Evolutionary conservation across 2,113 vertebrate species (phyloP).

Genomic region (Uria lomvia): DNA sequence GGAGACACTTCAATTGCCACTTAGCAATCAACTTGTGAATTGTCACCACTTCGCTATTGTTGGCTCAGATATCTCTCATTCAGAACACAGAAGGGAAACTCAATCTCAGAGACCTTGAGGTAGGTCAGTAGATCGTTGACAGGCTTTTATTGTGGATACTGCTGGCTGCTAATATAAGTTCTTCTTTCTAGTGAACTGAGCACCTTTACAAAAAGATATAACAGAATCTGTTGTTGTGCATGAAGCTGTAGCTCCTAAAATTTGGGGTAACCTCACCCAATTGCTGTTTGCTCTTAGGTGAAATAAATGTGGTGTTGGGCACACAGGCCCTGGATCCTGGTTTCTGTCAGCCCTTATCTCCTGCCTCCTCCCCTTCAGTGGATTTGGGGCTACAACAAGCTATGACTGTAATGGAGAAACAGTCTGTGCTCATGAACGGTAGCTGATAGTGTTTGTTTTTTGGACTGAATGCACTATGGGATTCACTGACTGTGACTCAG

Average conservation of each 20-base stretch:
- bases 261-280: neutral
- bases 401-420: neutral
- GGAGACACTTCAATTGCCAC: neutral
- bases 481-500: neutral
- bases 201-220: neutral
- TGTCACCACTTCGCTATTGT: neutral
- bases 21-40: neutral
- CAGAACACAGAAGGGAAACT: neutral
- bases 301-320: neutral
- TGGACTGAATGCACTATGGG: neutral
- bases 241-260: neutral
- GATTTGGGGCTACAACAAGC: neutral
- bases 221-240: neutral
- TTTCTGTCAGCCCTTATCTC: neutral
- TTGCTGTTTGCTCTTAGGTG: neutral
- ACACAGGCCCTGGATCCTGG: neutral
- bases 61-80: neutral
- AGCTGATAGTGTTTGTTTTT: neutral
- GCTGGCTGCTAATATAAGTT: neutral
- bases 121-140: neutral
- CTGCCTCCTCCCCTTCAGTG: neutral
- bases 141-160: neutral
- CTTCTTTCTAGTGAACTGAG: neutral
- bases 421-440: neutral
- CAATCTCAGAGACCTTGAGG: neutral